Evolutionary conservation across 92 coral and sea anemone genomes (phyloP).

Genomic region (Paragorgia papillata): DNA sequence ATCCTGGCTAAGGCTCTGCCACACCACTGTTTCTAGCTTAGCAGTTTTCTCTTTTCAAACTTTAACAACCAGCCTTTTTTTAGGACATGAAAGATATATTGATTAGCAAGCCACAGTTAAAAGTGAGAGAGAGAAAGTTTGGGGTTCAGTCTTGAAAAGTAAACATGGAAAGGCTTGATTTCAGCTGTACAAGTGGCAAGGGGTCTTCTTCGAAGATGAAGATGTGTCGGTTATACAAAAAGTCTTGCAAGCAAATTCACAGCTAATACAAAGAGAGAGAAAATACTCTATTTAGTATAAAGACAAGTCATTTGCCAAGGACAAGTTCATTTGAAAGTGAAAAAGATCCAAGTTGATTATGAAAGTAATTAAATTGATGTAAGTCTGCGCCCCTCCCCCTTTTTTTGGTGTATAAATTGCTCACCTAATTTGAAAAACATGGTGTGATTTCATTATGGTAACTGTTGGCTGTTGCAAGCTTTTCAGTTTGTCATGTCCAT

Average conservation of each 20-base stretch:
- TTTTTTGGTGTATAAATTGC: not conserved
- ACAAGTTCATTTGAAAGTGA: conserved; percentile 16
- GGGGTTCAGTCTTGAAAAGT: no score
- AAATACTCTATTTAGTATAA: conserved; percentile 14
- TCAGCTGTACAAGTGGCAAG: conserved; percentile 15
- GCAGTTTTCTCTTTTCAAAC: no score
- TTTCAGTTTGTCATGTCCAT: no score
- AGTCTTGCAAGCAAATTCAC: conserved; percentile 22
- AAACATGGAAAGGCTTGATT: conserved; percentile 39
- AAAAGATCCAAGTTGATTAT: conserved; percentile 3
- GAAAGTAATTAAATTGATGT: conserved; percentile 9
- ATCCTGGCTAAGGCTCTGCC: no score
- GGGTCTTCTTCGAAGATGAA: not conserved
- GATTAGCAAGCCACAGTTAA: not conserved
- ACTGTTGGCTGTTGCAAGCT: no score
- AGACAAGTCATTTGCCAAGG: conserved; percentile 27
- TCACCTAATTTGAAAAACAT: no score
- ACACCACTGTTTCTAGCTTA: no score
- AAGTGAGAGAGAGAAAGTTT: not conserved
- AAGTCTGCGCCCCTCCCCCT: not conserved
- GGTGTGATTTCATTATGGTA: no score
- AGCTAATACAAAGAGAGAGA: not conserved
- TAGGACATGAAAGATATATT: not conserved
- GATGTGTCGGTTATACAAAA: not conserved
- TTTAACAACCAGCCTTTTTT: not conserved